phyloP scores from a whole-genome alignment of 2,888 invertebrate genomes.

The Lithophane leautieri region DNA sequence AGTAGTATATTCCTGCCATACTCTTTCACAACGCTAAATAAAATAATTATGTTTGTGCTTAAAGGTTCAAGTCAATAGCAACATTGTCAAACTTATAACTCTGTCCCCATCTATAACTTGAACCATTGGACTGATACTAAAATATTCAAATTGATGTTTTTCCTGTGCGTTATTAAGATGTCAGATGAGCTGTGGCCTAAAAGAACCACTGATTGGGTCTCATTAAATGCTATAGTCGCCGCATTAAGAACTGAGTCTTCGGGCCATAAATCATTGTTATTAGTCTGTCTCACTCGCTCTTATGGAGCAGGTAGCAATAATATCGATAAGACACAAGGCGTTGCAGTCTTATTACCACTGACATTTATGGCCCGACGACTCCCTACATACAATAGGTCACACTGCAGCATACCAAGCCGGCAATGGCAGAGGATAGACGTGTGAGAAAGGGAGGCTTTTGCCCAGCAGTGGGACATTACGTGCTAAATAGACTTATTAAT shows the following conservation, averaged over 20 bases:
- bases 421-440: background rate
- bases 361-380: too few relatives aligned
- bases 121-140: background rate
- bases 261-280: too few relatives aligned
- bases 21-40: background rate
- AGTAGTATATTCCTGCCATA: background rate
- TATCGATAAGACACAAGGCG: too few relatives aligned
- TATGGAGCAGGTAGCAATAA: too few relatives aligned
- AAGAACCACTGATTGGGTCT: background rate
- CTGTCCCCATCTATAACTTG: background rate
- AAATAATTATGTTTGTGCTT: background rate
- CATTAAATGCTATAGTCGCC: background rate
- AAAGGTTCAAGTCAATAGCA: background rate
- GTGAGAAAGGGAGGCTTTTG: background rate
- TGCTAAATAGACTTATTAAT: background rate
- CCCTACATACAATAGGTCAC: background rate
- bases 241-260: too few relatives aligned
- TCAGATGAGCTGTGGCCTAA: background rate
- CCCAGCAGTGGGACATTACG: too few relatives aligned
- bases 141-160: background rate
- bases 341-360: too few relatives aligned
- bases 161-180: background rate
- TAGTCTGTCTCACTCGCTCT: too few relatives aligned
- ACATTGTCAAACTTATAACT: background rate
- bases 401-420: background rate